Evolutionary conservation across 2,113 vertebrate species (phyloP), one percentile per base, ranked within the genome.

Genomic region (Bufo gargarizans): DNA sequence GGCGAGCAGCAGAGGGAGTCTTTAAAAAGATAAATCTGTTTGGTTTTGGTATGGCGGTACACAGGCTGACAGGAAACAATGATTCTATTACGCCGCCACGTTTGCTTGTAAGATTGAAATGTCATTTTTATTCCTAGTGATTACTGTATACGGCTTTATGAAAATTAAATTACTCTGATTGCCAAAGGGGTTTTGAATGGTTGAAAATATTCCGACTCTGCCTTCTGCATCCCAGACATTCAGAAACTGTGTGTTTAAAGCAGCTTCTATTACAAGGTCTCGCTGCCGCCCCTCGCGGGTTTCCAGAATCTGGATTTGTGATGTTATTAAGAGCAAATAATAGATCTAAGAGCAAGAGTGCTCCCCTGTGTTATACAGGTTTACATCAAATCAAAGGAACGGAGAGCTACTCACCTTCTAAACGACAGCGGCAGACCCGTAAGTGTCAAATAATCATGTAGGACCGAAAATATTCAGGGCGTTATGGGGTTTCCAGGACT

Each of bases 111-210:
- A 71, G 82, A 84, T 71, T 53, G 82, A 84, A 84, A 84, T 84
- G 63, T 84, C 82, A 53, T 69, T 84, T 84, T 84, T 84, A 84
- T 67, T 84, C 47, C 47, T 69, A 1, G 65, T 84, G 82, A 84
- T 84, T 55, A 71, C 82, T 84, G 49, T 84, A 84, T 71, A 71
- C 65, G 47, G 63, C 67, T 84, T 71, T 84, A 53, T 84, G 82
- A 55, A 84, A 84, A 84, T 84, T 69, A 84, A 69, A 71, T 84
- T 71, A 84, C 65, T 49, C 49, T 53, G 47, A 71, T 69, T 84
- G 82, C 82, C 65, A 71, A 84, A 84, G 82, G 82, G 82, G 63
- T 16, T 69, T 83, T 33, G 47, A 53, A 83, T 69, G n/a, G 61
- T 69, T 33, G n/a, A 22, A 71, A 84, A 69, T 33, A 33, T 71